A percentile compares a stretch with the other conserved stretches of the same genome.
Evolutionary conservation across 2,888 invertebrate genomes (phyloP).

Genomic region (Phaonia tiefii): DNA sequence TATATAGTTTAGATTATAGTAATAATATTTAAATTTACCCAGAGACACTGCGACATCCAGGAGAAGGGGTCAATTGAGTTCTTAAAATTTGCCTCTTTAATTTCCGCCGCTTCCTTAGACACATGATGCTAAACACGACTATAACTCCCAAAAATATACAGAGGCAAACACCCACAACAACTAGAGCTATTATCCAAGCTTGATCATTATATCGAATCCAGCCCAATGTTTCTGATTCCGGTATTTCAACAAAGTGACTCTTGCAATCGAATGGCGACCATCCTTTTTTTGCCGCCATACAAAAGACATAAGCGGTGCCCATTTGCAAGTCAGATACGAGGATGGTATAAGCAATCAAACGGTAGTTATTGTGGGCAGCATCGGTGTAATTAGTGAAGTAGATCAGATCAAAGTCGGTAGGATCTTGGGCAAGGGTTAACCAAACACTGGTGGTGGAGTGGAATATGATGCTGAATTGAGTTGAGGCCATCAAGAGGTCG

Average conservation of each 20-base stretch:
- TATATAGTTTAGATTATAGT: not conserved
- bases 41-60: not conserved
- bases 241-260: conserved; percentile 63
- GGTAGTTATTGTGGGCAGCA: not conserved
- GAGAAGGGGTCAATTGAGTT: too few relatives aligned
- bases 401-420: conserved; percentile 13
- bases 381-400: conserved; percentile 17
- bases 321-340: conserved; percentile 59
- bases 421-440: not conserved
- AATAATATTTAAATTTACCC: conserved; percentile 6
- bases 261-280: conserved; percentile 73
- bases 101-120: conserved; percentile 44
- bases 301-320: conserved; percentile 70
- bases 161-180: conserved; percentile 66
- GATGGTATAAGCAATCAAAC: not conserved
- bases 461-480: not conserved
- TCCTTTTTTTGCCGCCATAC: conserved; percentile 60
- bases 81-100: not conserved
- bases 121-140: conserved; percentile 66
- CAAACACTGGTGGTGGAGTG: conserved; percentile 13
- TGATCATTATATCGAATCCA: conserved; percentile 70
- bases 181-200: conserved; percentile 64
- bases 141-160: conserved; percentile 68
- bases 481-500: not conserved
- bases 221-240: not conserved